Evolutionary conservation across 2,113 vertebrate genomes (phyloP), one percentile per base, ranked within the genome.

Genomic region (Seriola rivoliana): DNA sequence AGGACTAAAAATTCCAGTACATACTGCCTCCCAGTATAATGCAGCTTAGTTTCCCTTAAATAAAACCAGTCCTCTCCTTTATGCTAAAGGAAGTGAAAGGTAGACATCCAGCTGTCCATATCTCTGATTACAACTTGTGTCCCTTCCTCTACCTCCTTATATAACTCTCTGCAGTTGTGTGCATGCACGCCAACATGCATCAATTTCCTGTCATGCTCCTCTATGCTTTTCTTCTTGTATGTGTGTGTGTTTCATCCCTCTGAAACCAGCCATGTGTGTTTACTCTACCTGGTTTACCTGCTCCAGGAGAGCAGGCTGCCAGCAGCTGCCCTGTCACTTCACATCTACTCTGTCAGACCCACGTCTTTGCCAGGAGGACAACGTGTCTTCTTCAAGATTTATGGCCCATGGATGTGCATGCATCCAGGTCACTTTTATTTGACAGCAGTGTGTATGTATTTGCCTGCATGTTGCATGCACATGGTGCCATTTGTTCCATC

Each of bases 211-310:
- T 84, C 48, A 44, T 40, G 21, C 52, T 67, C 57, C 34, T 42
- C n/a, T 64, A 1, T 75, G 65, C 57, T 36, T 74, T 88, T 21
- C 36, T 23, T 68, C 34, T 58, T 81, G 46, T 63, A 29, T 81
- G n/a, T 82, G 65, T 82, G 65, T 85, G 67, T 80, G 50, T 87
- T 62, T 76, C 58, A 8, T 85, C 68, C 34, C 57, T 66, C 77
- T 84, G 80, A 86, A 86, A 93, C 91, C 92, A 93, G 92, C 81
- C 86, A 76, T 71, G 86, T 82, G 65, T 91, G 77, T 90, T 90
- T 91, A 92, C 82, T 82, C 74, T 90, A 93, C 93, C 94, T 92
- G 92, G 91, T 89, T 94, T 82, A 94, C 94, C 93, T 94, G 93
- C 92, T 93, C 66, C 84, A 83, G 89, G 89, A 93, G 85, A 87